Evolutionary conservation across 2,113 vertebrate species (phyloP), one percentile per base, ranked within the genome.

Genomic region (Grallaria varia): DNA sequence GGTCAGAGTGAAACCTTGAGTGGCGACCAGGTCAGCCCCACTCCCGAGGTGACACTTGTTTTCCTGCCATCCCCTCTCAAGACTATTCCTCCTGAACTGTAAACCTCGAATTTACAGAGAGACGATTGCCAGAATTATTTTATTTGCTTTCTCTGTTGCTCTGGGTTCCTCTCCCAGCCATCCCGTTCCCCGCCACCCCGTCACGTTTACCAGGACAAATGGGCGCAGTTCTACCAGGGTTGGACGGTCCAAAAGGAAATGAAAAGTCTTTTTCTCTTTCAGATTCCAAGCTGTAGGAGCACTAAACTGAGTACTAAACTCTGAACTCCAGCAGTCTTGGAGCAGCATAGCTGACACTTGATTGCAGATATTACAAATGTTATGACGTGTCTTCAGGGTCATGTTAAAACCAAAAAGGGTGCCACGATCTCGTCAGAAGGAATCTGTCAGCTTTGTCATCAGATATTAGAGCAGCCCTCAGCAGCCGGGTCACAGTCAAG

Each of bases 341-440:
- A 88, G 83, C 79, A 92, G 80, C 94, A 56, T 33, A 72, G 93
- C 62, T 97, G 95, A 97, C 95, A 97, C 78, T 97, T 97, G 95
- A 97, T 96, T 98, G 95, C 95, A 76, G 83, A 93, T 96, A 97
- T 97, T 97, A 96, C 95, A 97, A 96, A 97, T 96, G 93, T 98
- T 97, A 97, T 97, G 95, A 98, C 96, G 97, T 89, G 95, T 97
- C 91, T 97, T 97, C 95, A 97, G 96, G 95, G 97, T 98, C 97
- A 96, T 90, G 96, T 98, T 98, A 93, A 97, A 98, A 97, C 93
- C 95, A 96, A 98, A 98, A 97, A 89, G 89, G 55, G 95, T 97
- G 97, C 94, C 94, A 87, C 59, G 16, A 93, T 88, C 93, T 89
- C 84, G 95, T 97, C 88, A 95, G 95, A 96, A 93, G 93, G 97